Evolutionary conservation across 2,113 vertebrate species (phyloP), one percentile per base, ranked within the genome.

Genomic region (Dasypus novemcinctus): DNA sequence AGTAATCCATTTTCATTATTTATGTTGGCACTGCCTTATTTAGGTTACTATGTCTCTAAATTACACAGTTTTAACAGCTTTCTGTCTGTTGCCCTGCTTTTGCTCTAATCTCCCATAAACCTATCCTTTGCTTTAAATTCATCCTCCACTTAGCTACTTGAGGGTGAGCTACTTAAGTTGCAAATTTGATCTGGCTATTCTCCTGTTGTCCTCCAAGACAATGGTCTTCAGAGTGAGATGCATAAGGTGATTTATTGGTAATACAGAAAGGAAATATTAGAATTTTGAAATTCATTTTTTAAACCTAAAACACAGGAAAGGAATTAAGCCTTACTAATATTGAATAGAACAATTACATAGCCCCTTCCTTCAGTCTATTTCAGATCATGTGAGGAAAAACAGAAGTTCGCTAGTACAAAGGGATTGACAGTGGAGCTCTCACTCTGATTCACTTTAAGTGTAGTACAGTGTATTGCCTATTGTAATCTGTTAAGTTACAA

Each of bases 281-380:
- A 81, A 87, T 43, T 89, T 89, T 43, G 29, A 57, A 33, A 38
- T 75, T 84, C 68, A 49, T 69, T 57, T 93, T 93, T 83, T 68
- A 78, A 75, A 66, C 61, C n/a, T 63, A 54, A 75, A 57, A 43
- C 63, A 49, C 43, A 78, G 29, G 84, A 61, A 72, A 72, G 64
- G 36, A 81, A 61, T 81, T 54, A 18, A 74, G 23, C 46, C 46
- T 57, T 66, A 59, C 31, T 78, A 57, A 3, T 57, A 27, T 31
- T 89, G 49, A 31, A 57, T 57, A 74, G 36, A 36, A 75, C 0
- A 6, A 5, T 82, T 57, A 66, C 31, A 46, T 36, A 31, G 43
- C 1, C 52, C 52, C 18, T 31, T 68, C 79, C 18, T 49, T 33
- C 8, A 68, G 43, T 75, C n/a, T 66, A 31, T 66, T 38, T 82